phyloP scores from a whole-genome alignment of 2,797 vertebrate genomes.

The Amphiprion clarkii region DNA sequence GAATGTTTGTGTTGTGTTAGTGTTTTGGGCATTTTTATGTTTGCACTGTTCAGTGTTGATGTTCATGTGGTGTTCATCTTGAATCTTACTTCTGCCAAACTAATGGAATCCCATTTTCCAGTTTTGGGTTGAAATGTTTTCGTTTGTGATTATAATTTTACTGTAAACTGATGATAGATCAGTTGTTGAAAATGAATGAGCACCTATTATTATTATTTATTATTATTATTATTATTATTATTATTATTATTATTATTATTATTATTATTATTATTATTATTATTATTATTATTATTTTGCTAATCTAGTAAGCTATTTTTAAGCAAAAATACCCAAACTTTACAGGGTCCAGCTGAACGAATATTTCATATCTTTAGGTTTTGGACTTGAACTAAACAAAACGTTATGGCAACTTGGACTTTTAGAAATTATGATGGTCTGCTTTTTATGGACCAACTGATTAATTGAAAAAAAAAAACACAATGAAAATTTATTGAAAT shows the following conservation, averaged over 20 bases:
- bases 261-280: too few species aligned
- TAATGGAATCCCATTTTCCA: conserved; percentile 3
- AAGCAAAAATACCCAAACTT: background rate
- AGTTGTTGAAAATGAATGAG: background rate
- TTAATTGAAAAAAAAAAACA: background rate
- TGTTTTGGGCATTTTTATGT: conserved; percentile 14
- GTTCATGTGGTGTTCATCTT: background rate
- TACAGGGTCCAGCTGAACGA: background rate
- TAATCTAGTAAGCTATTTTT: background rate
- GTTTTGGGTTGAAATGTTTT: background rate
- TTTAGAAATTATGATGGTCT: background rate
- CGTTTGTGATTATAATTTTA: conserved; percentile 17
- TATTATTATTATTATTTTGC: too few species aligned
- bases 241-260: too few species aligned
- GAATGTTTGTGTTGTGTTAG: conserved; percentile 21
- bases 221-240: too few species aligned
- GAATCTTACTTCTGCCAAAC: background rate
- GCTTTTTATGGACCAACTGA: background rate
- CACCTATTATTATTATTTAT: too few species aligned
- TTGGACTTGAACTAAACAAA: background rate
- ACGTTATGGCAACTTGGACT: background rate
- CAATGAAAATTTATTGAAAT: background rate
- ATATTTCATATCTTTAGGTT: too few species aligned
- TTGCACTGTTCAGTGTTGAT: conserved; percentile 13
- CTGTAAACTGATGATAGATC: background rate